Percentiles rank a stretch among this genome's conserved stretches.
phyloP scores from a whole-genome alignment of 2,888 invertebrate species.

The Luperina testacea region DNA sequence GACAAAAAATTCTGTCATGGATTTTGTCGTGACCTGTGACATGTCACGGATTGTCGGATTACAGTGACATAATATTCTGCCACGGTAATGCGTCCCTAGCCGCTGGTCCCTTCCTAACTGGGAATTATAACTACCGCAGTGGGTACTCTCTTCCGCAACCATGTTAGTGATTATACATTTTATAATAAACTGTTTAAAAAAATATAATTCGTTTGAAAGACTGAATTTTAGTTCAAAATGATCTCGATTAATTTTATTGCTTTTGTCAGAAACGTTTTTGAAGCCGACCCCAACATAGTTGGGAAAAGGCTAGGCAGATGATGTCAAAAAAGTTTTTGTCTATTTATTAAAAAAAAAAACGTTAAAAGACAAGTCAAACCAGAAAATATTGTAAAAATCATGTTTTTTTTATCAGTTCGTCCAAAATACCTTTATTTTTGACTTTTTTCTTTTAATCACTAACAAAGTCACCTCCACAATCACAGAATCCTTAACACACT shows the following conservation, averaged over 20 bases:
- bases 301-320: too few species aligned
- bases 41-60: not conserved
- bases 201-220: not conserved
- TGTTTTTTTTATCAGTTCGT: not conserved
- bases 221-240: not conserved
- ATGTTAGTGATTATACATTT: conserved; percentile 35
- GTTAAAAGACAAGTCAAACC: not conserved
- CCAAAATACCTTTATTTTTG: not conserved
- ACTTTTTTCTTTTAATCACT: conserved; percentile 14
- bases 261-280: conserved; percentile 21
- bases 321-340: not conserved
- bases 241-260: conserved; percentile 27
- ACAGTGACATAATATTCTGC: conserved; percentile 7
- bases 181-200: conserved; percentile 8
- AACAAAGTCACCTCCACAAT: conserved; percentile 27
- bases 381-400: not conserved
- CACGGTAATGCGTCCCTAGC: not conserved
- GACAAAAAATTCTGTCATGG: not conserved
- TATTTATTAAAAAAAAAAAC: conserved; percentile 25
- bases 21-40: conserved; percentile 1
- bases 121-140: conserved; percentile 34
- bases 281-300: too few species aligned
- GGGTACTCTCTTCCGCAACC: conserved; percentile 22
- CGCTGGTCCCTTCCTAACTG: conserved; percentile 42
- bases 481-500: conserved; percentile 46